Conservation (phyloP, 2,888 invertebrate genomes). For the Elysia crispata region DNA sequence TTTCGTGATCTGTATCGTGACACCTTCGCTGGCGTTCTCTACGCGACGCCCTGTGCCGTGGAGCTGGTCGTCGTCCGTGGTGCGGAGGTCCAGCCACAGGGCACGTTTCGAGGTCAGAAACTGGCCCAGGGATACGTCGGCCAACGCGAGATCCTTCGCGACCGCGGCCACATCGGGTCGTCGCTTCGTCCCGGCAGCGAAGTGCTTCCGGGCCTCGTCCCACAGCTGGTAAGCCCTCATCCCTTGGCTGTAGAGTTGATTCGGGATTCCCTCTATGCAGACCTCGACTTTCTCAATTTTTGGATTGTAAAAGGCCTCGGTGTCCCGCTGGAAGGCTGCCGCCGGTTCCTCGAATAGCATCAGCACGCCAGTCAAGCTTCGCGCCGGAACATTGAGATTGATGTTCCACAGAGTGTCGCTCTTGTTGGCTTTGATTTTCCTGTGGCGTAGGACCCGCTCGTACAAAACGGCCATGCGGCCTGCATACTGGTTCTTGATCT, state of each 20-base stretch:
- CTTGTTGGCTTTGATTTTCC: no score
- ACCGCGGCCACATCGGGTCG: background rate
- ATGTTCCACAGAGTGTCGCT: no score
- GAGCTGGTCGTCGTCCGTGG: no score
- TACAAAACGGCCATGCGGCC: conserved; percentile 44
- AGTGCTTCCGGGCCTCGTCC: conserved; percentile 19
- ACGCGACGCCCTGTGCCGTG: no score
- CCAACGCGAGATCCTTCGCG: background rate
- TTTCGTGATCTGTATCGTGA: background rate
- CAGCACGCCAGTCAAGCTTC: conserved; percentile 56
- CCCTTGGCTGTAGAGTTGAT: conserved; percentile 43
- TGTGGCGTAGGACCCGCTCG: conserved; percentile 53
- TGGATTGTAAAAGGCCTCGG: no score
- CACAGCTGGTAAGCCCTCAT: conserved; percentile 13
- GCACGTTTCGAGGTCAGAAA: no score
- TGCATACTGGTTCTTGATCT: conserved; percentile 27
- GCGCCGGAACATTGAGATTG: conserved; percentile 51
- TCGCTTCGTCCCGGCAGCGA: background rate
- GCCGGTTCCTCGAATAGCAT: conserved; percentile 53
- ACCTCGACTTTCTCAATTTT: conserved; percentile 53
- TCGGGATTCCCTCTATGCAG: conserved; percentile 55
- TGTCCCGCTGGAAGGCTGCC: conserved; percentile 12
- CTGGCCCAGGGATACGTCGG: background rate
- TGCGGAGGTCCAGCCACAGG: no score
- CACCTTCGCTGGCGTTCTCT: conserved; percentile 7